A percentile compares a stretch with the other conserved stretches of the same genome.
These are phyloP conservation scores for Galerucella nymphaeae DNA, from an alignment of 2,888 invertebrate species.

Conservation along the genomic window DNA sequence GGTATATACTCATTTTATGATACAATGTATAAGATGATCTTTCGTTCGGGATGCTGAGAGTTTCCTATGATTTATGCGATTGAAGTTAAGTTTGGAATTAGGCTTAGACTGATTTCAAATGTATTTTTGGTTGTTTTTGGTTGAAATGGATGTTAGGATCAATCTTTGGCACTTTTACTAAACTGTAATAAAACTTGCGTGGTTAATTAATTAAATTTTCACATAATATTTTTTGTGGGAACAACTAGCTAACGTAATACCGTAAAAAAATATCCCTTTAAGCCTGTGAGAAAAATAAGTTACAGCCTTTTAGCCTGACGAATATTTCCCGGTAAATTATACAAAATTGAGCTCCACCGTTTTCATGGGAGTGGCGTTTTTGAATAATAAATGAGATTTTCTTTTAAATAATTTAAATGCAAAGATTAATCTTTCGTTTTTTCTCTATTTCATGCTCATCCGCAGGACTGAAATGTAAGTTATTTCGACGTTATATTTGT, in stretches of 20 bases:
- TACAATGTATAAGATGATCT: constrained; percentile 19
- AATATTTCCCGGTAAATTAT: background rate
- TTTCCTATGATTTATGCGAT: constrained; percentile 9
- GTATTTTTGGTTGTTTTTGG: too few species aligned
- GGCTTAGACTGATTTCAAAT: background rate
- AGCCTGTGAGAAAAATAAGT: background rate
- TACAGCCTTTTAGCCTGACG: background rate
- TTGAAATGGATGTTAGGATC: too few species aligned
- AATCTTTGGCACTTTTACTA: too few species aligned
- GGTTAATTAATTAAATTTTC: too few species aligned
- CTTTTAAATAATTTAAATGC: constrained; percentile 33
- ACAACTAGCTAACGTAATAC: too few species aligned
- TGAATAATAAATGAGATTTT: constrained; percentile 39
- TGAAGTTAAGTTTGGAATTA: constrained; percentile 10
- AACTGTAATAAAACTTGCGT: too few species aligned
- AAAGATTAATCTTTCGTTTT: constrained; percentile 32
- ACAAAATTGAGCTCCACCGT: background rate
- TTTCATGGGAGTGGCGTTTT: constrained; percentile 13
- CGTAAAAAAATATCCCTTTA: background rate
- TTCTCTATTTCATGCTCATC: constrained; percentile 57
- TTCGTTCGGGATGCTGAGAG: constrained; percentile 9
- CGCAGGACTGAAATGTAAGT: constrained; percentile 64
- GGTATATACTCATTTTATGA: constrained; percentile 25
- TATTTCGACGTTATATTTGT: constrained; percentile 20
- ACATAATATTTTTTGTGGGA: too few species aligned